Conservation (phyloP, 1,140 invertebrate genomes). For the Caerostris extrusa region DNA sequence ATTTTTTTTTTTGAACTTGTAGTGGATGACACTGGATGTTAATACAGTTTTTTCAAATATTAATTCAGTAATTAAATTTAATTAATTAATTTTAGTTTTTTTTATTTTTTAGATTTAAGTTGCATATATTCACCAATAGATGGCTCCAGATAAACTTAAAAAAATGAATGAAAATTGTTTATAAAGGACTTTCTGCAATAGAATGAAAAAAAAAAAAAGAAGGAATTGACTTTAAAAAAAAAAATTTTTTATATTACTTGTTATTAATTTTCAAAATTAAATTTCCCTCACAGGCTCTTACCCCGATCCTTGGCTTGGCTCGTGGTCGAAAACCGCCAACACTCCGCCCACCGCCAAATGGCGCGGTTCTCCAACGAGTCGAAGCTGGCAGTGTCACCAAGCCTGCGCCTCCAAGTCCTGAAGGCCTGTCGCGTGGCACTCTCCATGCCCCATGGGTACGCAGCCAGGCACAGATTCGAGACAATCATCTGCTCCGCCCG, state of each 20-base stretch:
- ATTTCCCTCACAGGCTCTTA: slow-evolving; percentile 59
- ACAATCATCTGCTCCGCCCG: slow-evolving; percentile 70
- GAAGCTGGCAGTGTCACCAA: not conserved
- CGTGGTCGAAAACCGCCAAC: slow-evolving; percentile 71
- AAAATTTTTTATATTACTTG: not conserved
- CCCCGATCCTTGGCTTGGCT: slow-evolving; percentile 78
- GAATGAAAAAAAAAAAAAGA: too few species aligned
- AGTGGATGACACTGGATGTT: too few species aligned
- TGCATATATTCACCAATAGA: too few species aligned
- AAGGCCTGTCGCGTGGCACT: slow-evolving; percentile 63
- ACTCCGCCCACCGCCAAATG: slow-evolving; percentile 56
- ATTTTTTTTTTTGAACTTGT: too few species aligned
- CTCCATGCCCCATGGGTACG: slow-evolving; percentile 56
- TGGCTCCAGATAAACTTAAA: too few species aligned
- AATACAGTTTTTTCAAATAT: too few species aligned
- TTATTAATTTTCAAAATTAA: slow-evolving; percentile 70
- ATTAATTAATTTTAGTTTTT: too few species aligned
- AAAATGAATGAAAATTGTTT: too few species aligned
- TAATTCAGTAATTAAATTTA: too few species aligned
- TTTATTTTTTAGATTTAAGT: too few species aligned
- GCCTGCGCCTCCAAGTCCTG: slow-evolving; percentile 55
- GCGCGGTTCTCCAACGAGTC: slow-evolving; percentile 38
- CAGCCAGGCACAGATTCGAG: slow-evolving; percentile 65
- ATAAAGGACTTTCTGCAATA: too few species aligned
- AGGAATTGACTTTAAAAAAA: too few species aligned